Base-by-base conservation (phyloP, 1,140 invertebrate species). In the Meloidogyne exigua region DNA sequence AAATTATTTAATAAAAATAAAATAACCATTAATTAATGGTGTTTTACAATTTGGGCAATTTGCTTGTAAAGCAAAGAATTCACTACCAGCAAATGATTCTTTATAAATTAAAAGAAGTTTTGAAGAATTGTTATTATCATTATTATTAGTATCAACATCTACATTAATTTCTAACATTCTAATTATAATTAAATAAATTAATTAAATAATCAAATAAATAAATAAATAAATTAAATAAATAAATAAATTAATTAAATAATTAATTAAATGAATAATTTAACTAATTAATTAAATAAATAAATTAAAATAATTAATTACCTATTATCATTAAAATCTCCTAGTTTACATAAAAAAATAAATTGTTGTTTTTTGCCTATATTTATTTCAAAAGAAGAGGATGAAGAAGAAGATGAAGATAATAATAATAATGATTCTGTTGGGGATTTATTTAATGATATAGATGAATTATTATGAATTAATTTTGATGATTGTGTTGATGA, bases 81-180 rank as follows among this genome's bases (percentile, higher is more conserved):
- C 28, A 42, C 39, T 42, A n/a, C 66, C 66, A 42, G 28, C 66
- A 42, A 68, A 42, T n/a, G 28, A 42, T 57, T 57, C 49, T 57
- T 57, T 57, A 57, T 57, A 57, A 42, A 68, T 42, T 32, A 68
- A 42, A 32, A 68, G 66, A 18, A 36, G 21, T 68, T 68, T 68
- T 18, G 15, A 1, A 9, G 28, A 42, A 42, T 42, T 25, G 7
- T 64, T 21, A 21, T 25, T 21, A 21, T 64, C 7, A 25, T 64
- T 18, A 28, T 67, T 18, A 28, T 28, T n/a, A n/a, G n/a, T n/a
- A n/a, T n/a, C n/a, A n/a, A n/a, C 28, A 42, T 68, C 21, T n/a
- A 68, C 1, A 42, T 42, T 18, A 42, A 68, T 68, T 42, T 68
- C 66, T 42, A 42, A 32, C 66, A 68, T 68, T 68, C 66, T 68